Base-by-base conservation (phyloP, 2,888 invertebrate genomes). In the Matsumyia berberina region DNA sequence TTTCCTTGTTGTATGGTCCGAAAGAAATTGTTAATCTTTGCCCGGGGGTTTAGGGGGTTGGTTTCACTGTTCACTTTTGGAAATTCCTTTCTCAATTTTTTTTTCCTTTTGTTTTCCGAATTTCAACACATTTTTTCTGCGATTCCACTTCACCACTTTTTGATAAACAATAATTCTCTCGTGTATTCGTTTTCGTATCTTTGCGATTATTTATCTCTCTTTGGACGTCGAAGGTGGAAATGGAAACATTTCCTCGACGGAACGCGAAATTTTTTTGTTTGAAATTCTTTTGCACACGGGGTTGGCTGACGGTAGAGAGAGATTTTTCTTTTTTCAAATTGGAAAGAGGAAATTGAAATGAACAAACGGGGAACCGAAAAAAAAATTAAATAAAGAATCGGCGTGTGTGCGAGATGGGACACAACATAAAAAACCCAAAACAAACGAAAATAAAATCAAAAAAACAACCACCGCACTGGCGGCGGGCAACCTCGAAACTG, bases 401-500 rank as follows among this genome's bases (percentile, higher is more conserved):
- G 33, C 44, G 11, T 9, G 12, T 31, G 19, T 33, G 70, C 9
- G 44, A 8, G 35, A 39, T 37, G 17, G 57, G 24, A 37, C 57
- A 57, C 62, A 49, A 72, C 49, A 44, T 49, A 58, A 19, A 37
- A 53, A 80, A 51, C 49, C 49, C 49, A 80, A 80, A 79, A 60
- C 49, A 55, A 82, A 77, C 77, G 64, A 70, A 82, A 80, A 85
- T 80, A 66, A 85, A 85, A 85, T 74, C 70, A 74, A 85, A 82
- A 60, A 83, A 83, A 85, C 69, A 85, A 85, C 85, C 85, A 85
- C 85, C 85, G 85, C 85, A 76, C 85, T 80, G 51, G 80, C 74
- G 85, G 85, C 80, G 85, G 85, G 58, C 80, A 85, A 85, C 85
- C 85, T 76, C 80, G 85, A 80, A 85, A 85, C 85, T 85, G 46